These are phyloP conservation scores for Papilio helenus DNA, from an alignment of 1,140 invertebrate genomes.

Conservation along the genomic window DNA sequence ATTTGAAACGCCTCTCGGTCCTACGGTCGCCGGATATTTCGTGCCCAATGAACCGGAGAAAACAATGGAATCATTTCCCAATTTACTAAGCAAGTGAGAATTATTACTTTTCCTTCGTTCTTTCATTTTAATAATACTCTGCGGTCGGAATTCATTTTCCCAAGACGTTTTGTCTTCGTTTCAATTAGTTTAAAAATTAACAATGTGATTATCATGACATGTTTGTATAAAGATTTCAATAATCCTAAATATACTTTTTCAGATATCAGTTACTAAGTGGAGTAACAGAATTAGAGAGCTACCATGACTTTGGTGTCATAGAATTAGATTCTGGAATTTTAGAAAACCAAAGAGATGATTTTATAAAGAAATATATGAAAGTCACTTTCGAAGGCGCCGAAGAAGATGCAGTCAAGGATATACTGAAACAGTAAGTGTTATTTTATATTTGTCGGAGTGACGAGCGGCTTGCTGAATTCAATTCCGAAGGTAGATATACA, in stretches of 20 bases:
- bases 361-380: conserved; percentile 90
- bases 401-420: conserved; percentile 85
- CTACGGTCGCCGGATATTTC: conserved; percentile 92
- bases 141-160: background rate
- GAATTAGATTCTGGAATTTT: conserved; percentile 91
- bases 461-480: no score
- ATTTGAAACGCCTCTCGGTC: conserved; percentile 90
- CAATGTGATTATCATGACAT: no score
- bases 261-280: conserved; percentile 95
- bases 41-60: conserved; percentile 90
- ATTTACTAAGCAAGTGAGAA: conserved; percentile 88
- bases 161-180: background rate
- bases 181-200: background rate
- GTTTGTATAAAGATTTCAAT: no score
- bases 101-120: conserved; percentile 31
- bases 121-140: background rate
- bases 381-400: conserved; percentile 85
- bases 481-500: no score
- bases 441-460: background rate
- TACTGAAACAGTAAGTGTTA: conserved; percentile 86
- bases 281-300: conserved; percentile 93
- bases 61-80: conserved; percentile 88
- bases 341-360: conserved; percentile 89
- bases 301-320: conserved; percentile 90
- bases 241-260: conserved; percentile 42